Conservation (phyloP, 2,113 vertebrate species). For the Otocyon megalotis region DNA sequence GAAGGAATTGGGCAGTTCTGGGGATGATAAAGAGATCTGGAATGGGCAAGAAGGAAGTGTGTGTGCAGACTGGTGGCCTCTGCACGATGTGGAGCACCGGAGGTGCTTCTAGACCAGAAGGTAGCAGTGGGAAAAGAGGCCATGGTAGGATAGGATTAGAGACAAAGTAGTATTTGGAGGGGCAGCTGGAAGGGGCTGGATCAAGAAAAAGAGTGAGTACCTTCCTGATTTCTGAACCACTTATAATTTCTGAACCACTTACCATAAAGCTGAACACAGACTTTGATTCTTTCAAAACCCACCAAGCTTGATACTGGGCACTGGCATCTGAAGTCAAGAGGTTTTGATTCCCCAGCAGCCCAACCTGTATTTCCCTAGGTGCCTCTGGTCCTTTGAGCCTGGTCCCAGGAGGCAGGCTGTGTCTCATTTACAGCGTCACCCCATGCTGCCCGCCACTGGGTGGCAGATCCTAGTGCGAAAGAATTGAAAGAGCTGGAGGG, state of each 20-base stretch:
- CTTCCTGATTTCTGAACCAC: neutral
- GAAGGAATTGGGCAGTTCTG: neutral
- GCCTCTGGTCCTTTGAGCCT: neutral
- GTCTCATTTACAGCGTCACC: neutral
- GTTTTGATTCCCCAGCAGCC: neutral
- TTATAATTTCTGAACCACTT: neutral
- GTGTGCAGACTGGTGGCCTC: too few relatives aligned
- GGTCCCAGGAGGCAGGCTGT: neutral
- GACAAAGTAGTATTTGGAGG: neutral
- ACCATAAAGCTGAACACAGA: neutral
- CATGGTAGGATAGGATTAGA: neutral
- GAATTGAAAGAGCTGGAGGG: neutral
- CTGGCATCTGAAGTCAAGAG: neutral
- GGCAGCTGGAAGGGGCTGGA: neutral
- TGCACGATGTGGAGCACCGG: too few relatives aligned
- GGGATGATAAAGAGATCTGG: neutral
- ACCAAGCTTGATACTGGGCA: neutral
- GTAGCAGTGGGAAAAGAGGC: too few relatives aligned
- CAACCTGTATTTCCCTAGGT: neutral
- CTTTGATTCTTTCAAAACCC: neutral
- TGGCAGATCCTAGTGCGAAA: neutral
- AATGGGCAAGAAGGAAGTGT: neutral
- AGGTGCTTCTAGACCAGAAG: neutral
- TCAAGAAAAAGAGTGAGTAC: neutral
- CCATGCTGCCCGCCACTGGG: neutral